Conservation (phyloP, 2,113 vertebrate genomes). For the Notarius quadriscutis region DNA sequence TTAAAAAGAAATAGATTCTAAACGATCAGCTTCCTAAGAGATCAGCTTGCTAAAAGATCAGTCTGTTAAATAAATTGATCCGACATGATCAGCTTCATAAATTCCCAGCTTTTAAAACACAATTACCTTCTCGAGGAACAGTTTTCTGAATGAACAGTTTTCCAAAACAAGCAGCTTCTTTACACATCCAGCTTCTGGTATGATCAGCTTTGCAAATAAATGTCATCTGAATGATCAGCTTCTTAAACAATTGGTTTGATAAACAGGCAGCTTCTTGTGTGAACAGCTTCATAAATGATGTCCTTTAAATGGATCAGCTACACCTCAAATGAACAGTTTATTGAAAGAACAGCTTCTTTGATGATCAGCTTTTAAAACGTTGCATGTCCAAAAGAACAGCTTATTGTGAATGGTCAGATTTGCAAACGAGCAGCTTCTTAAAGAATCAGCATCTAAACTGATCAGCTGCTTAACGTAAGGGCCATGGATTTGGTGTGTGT, state of each 20-base stretch:
- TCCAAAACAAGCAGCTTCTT: too few species aligned
- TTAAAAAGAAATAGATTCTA: too few species aligned
- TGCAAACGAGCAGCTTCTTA: not conserved
- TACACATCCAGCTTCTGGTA: too few species aligned
- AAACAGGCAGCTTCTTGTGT: not conserved
- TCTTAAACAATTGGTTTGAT: not conserved
- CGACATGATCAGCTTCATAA: not conserved
- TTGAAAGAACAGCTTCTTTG: not conserved
- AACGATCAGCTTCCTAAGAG: not conserved
- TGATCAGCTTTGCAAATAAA: not conserved
- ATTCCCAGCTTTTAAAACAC: too few species aligned
- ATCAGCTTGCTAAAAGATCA: not conserved
- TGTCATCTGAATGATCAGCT: not conserved
- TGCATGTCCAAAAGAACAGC: not conserved
- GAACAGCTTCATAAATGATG: not conserved
- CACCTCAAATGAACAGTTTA: not conserved
- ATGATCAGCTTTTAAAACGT: not conserved
- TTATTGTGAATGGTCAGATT: not conserved
- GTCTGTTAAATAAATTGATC: too few species aligned
- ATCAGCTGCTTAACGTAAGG: not conserved
- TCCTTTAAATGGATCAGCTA: not conserved
- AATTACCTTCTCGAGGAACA: too few species aligned
- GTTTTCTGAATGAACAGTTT: too few species aligned
- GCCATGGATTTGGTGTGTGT: not conserved
- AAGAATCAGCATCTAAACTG: not conserved